Evolutionary conservation across 2,113 vertebrate species (phyloP).

Genomic region (Pelusios castaneus): DNA sequence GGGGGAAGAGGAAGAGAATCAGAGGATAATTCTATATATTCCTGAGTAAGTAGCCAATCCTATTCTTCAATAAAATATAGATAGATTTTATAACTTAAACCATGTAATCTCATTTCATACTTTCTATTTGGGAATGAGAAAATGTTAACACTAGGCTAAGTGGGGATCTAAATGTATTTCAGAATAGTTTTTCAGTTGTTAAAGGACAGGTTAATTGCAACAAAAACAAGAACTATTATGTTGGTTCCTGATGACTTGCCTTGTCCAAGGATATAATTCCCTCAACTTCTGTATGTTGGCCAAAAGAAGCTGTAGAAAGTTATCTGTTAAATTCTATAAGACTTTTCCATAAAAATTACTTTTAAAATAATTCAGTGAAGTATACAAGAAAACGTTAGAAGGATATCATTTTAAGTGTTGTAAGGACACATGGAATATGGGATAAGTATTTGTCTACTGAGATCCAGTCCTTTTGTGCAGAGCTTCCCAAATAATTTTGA

Average conservation of each 20-base stretch:
- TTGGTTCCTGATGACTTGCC: too few relatives aligned
- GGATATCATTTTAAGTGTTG: neutral
- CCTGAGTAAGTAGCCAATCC: neutral
- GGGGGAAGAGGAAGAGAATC: too few relatives aligned
- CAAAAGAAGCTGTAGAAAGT: constrained; percentile 47
- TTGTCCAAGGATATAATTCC: constrained; percentile 4
- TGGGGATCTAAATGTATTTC: too few relatives aligned
- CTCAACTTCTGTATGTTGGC: constrained; percentile 38
- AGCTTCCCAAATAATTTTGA: too few relatives aligned
- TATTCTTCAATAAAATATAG: neutral
- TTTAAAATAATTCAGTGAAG: constrained; percentile 57
- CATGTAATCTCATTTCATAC: too few relatives aligned
- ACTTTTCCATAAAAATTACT: neutral
- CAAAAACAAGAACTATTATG: too few relatives aligned
- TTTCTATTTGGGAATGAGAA: too few relatives aligned
- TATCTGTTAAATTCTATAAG: constrained; percentile 52
- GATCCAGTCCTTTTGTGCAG: neutral
- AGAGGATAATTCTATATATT: too few relatives aligned
- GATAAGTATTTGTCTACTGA: neutral
- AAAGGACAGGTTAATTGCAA: too few relatives aligned
- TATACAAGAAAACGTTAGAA: constrained; percentile 4
- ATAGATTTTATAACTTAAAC: too few relatives aligned
- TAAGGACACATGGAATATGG: neutral
- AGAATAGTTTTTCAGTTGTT: too few relatives aligned
- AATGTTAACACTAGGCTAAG: too few relatives aligned